Percentiles rank a stretch among this genome's conserved stretches.
phyloP scores from a whole-genome alignment of 2,797 vertebrate species.

The Hydrolagus colliei region DNA sequence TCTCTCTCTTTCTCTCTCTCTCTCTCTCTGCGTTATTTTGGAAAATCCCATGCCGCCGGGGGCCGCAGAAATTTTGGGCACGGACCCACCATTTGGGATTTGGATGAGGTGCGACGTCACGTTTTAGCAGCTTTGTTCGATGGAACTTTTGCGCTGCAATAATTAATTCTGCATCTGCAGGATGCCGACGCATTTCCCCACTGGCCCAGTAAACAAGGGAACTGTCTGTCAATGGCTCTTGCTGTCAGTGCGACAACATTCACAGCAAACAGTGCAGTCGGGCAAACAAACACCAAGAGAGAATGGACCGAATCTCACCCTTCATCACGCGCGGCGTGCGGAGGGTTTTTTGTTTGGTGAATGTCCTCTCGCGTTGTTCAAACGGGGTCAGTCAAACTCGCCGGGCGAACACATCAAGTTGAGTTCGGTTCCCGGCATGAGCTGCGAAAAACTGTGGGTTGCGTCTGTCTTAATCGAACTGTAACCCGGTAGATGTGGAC shows the following conservation, averaged over 20 bases:
- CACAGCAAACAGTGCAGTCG: neutral
- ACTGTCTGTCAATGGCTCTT: neutral
- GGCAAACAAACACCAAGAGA: neutral
- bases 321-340: neutral
- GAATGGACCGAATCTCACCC: neutral
- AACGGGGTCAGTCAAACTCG: neutral
- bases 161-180: neutral
- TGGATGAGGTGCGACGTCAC: neutral
- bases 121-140: neutral
- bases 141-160: neutral
- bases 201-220: neutral
- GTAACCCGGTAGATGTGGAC: too few species aligned
- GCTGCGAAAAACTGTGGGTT: too few species aligned
- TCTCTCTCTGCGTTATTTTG: neutral
- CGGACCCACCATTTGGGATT: slow-evolving; percentile 6
- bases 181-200: slow-evolving; percentile 1
- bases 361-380: neutral
- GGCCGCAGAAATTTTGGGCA: neutral
- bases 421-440: too few species aligned
- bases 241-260: neutral
- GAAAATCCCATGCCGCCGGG: neutral
- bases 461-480: too few species aligned
- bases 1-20: too few species aligned
- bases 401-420: too few species aligned
- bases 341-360: neutral